phyloP scores from a whole-genome alignment of 2,888 invertebrate species.

The Acanthosoma haemorrhoidale region DNA sequence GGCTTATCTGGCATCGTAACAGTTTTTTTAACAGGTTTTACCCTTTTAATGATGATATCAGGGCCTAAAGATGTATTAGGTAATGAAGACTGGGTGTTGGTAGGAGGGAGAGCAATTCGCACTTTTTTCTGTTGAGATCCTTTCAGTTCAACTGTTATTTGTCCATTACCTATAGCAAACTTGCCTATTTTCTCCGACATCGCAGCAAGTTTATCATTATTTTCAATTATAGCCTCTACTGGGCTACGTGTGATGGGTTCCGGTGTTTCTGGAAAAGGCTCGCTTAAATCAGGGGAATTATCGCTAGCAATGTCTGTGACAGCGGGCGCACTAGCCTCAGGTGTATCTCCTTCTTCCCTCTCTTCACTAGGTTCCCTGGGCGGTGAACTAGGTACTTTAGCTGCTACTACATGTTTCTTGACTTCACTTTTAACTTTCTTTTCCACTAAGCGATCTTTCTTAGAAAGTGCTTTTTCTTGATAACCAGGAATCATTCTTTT shows the following conservation, averaged over 20 bases:
- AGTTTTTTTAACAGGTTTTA: constrained; percentile 19
- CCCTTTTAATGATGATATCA: constrained; percentile 24
- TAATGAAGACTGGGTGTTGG: not conserved
- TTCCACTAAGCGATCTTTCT: not conserved
- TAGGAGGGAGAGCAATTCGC: constrained; percentile 23
- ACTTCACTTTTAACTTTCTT: not conserved
- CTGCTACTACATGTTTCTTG: not conserved
- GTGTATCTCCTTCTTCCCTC: not conserved
- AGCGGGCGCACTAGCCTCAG: too few relatives aligned
- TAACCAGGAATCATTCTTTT: constrained; percentile 28
- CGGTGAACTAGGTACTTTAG: not conserved
- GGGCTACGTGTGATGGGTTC: not conserved
- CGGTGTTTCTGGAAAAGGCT: not conserved
- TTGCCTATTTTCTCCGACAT: constrained; percentile 6
- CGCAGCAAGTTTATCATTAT: not conserved
- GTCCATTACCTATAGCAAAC: constrained; percentile 12
- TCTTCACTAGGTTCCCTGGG: not conserved
- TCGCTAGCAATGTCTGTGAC: not conserved
- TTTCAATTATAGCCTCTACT: not conserved
- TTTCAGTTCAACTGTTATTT: constrained; percentile 23
- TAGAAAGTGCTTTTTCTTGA: not conserved
- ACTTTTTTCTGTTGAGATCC: constrained; percentile 20
- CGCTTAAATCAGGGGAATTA: not conserved
- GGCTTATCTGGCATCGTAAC: not conserved
- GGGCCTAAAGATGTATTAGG: constrained; percentile 19